Percentiles rank a stretch among this genome's conserved stretches.
Conservation (phyloP, 1,140 invertebrate genomes). For the Calosoma granatense region DNA sequence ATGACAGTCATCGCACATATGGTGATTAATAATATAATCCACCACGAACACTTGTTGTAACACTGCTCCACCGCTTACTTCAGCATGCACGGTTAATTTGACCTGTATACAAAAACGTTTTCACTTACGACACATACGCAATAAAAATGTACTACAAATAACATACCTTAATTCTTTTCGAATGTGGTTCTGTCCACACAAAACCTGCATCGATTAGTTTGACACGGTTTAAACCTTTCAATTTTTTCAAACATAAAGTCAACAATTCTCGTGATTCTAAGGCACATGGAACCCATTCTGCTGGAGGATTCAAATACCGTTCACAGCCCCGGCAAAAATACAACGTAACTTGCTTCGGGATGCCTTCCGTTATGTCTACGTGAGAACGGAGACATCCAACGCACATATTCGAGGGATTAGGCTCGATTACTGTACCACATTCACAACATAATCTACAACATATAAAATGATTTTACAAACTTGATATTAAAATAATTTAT, state of each 20-base stretch:
- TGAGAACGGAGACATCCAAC: slow-evolving; percentile 80
- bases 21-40: slow-evolving; percentile 82
- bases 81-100: slow-evolving; percentile 93
- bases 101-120: slow-evolving; percentile 52
- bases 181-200: slow-evolving; percentile 99
- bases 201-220: slow-evolving; percentile 92
- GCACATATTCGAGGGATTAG: slow-evolving; percentile 97
- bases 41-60: slow-evolving; percentile 89
- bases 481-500: background rate
- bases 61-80: slow-evolving; percentile 74
- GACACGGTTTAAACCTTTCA: slow-evolving; percentile 86
- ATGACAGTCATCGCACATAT: slow-evolving; percentile 98
- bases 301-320: slow-evolving; percentile 89
- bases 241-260: slow-evolving; percentile 82
- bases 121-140: too few relatives aligned
- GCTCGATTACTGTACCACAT: slow-evolving; percentile 72
- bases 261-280: slow-evolving; percentile 91
- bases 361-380: slow-evolving; percentile 92
- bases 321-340: slow-evolving; percentile 89
- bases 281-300: slow-evolving; percentile 78
- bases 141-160: too few relatives aligned
- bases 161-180: slow-evolving; percentile 77
- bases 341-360: slow-evolving; percentile 86
- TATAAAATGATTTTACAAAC: slow-evolving; percentile 8
- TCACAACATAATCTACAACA: slow-evolving; percentile 63